Evolutionary conservation across 2,797 vertebrate genomes (phyloP).

Genomic region (Buceros bicornis): DNA sequence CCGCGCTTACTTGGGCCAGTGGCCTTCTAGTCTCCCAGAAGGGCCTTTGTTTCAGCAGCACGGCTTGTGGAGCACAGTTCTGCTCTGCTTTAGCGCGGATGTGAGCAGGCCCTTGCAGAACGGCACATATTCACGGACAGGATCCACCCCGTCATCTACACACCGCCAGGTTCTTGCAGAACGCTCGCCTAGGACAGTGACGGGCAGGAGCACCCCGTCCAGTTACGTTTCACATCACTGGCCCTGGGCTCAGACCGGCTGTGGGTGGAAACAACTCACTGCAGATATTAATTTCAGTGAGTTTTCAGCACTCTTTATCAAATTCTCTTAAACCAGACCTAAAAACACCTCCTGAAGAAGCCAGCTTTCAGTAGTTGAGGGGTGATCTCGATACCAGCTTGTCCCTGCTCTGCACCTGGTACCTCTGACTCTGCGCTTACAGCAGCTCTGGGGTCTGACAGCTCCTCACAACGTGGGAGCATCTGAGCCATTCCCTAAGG

Average conservation of each 20-base stretch:
- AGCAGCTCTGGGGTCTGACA: background rate
- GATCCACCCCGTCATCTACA: background rate
- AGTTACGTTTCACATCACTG: background rate
- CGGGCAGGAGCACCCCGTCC: background rate
- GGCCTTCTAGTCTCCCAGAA: background rate
- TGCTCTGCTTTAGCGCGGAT: background rate
- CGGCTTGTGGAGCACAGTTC: background rate
- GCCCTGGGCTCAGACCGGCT: background rate
- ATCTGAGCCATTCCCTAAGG: rapidly evolving
- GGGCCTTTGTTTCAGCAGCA: background rate
- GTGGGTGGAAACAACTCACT: background rate
- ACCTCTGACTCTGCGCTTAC: background rate
- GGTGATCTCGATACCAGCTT: background rate
- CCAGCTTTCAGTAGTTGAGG: background rate
- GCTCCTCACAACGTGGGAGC: background rate
- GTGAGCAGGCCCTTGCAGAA: background rate
- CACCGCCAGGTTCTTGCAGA: background rate
- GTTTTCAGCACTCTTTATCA: background rate
- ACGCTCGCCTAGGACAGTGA: too few species aligned
- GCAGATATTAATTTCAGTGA: background rate
- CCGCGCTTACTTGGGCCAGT: background rate
- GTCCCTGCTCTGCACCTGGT: background rate
- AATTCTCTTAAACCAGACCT: background rate
- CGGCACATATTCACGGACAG: background rate
- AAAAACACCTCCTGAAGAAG: background rate